Percentiles rank a stretch among this genome's conserved stretches.
These are phyloP conservation scores for Athalia cordata DNA, from an alignment of 2,888 invertebrate species.

Conservation along the genomic window DNA sequence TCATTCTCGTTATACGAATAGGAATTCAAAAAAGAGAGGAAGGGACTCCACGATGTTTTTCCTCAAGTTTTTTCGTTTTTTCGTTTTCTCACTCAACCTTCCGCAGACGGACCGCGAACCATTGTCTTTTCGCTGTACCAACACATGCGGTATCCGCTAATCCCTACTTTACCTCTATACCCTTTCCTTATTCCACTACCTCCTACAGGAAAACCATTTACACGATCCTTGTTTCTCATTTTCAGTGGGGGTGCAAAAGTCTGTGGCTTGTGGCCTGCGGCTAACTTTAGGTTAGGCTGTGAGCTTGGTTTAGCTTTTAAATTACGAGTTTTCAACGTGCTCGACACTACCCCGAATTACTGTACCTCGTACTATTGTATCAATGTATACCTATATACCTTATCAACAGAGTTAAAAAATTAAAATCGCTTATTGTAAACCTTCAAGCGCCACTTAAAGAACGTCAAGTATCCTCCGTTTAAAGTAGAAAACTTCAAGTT, in stretches of 20 bases:
- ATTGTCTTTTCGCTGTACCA: conserved; percentile 29
- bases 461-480: neutral
- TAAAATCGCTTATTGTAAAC: conserved; percentile 13
- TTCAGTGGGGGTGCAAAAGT: conserved; percentile 4
- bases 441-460: conserved; percentile 10
- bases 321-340: conserved; percentile 26
- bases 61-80: neutral
- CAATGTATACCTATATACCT: no score
- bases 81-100: conserved; percentile 17
- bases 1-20: conserved; percentile 31
- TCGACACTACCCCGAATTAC: conserved; percentile 31
- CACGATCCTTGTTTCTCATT: conserved; percentile 32
- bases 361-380: neutral
- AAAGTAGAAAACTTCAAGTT: conserved; percentile 12
- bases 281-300: conserved; percentile 27
- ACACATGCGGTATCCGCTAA: conserved; percentile 33
- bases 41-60: neutral
- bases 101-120: neutral
- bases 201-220: conserved; percentile 15
- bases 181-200: conserved; percentile 15
- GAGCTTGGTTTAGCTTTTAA: conserved; percentile 32
- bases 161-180: conserved; percentile 19
- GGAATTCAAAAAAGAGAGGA: conserved; percentile 3
- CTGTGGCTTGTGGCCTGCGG: conserved; percentile 2
- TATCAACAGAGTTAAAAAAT: neutral